Evolutionary conservation across 2,888 invertebrate species (phyloP), one percentile per base, ranked within the genome.

Genomic region (Eupithecia pulchellata): DNA sequence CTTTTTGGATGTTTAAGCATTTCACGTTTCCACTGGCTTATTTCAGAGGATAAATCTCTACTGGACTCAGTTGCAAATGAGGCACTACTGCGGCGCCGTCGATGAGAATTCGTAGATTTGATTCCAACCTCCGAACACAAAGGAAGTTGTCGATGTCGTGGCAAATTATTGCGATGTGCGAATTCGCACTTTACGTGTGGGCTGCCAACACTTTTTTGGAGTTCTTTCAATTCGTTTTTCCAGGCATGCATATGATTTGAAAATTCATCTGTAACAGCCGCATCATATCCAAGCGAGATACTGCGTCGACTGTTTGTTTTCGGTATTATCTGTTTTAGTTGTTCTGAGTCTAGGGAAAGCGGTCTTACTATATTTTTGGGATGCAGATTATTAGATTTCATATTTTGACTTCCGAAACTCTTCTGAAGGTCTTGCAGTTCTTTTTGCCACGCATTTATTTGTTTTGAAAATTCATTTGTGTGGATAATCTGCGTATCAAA

Each of bases 341-440:
- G 52, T 58, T 72, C 66, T 2, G 64, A 64, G 61, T 72, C 55
- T 29, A 72, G 55, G 25, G 72, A 72, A 55, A 55, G 58, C 34
- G 72, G 69, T 55, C 69, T 64, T 64, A 64, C 20, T 8, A 61
- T 42, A n/a, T 55, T 67, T 11, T 61, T 67, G 32, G 61, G 66
- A 61, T 52, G 39, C 11, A 20, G 17, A 39, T 65, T 39, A 30
- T 32, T 39, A 6, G 32, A 25, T 60, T 30, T 63, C 5, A 69
- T n/a, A 67, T 25, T 13, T 36, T 62, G 47, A 57, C 64, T 64
- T 32, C 20, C 25, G 1, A 57, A 42, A 57, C 32, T 20, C 29
- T 62, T 69, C n/a, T 64, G 34, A 13, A 55, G 62, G 29, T 68
- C 60, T 32, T 27, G 60, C 11, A 39, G 27, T 30, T 29, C 34